phyloP scores from a whole-genome alignment of 2,888 invertebrate genomes.

The Lasioglossum zephyrum region DNA sequence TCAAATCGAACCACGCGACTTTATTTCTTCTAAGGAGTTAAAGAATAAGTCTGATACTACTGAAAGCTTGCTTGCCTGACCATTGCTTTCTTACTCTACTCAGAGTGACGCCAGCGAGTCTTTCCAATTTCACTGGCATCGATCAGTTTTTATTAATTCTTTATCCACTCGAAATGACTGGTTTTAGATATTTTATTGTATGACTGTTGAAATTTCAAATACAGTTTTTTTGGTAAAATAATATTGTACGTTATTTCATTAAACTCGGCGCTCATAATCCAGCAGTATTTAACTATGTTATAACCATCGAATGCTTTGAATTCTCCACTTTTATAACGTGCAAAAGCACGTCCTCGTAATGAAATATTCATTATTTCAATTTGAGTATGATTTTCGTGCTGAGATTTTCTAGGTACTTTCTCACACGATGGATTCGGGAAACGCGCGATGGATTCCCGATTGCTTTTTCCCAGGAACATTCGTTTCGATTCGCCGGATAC shows the following conservation, averaged over 20 bases:
- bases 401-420: neutral
- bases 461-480: constrained; percentile 12
- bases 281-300: neutral
- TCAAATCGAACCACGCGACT: too few species aligned
- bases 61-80: neutral
- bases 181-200: neutral
- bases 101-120: neutral
- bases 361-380: neutral
- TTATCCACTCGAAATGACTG: neutral
- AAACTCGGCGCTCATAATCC: neutral
- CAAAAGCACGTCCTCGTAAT: neutral
- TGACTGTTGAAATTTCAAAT: neutral
- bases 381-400: neutral
- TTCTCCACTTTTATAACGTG: neutral
- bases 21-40: too few species aligned
- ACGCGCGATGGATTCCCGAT: neutral
- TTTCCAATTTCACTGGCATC: neutral
- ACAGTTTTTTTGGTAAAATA: neutral
- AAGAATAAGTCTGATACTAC: neutral
- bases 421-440: neutral
- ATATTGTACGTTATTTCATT: neutral
- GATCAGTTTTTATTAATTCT: neutral
- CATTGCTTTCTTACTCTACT: neutral
- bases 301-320: neutral
- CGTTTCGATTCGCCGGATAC: neutral